Evolutionary conservation across 92 coral and sea anemone species (phyloP).

Genomic region (Parazoanthus darwini): DNA sequence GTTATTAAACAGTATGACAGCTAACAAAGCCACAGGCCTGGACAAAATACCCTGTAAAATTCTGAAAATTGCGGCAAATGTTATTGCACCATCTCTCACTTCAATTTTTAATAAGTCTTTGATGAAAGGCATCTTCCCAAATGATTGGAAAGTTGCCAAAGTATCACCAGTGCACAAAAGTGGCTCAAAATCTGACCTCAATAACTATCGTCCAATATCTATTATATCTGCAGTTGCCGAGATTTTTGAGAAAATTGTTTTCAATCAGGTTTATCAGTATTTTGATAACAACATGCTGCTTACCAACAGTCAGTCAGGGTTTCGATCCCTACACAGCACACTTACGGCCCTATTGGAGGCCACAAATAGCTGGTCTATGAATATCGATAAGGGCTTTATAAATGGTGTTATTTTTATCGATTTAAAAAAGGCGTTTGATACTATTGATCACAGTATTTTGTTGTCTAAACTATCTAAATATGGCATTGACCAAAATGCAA

Average conservation of each 20-base stretch:
- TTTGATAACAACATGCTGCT: background rate
- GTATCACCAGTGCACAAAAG: constrained; percentile 48
- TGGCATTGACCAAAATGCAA: no score
- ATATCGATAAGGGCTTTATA: background rate
- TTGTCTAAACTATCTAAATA: no score
- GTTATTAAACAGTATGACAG: no score
- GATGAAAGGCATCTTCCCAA: constrained; percentile 44
- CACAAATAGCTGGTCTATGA: background rate
- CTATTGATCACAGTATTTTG: no score
- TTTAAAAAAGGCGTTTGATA: no score
- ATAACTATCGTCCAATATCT: constrained; percentile 30
- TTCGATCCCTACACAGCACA: background rate
- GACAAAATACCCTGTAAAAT: background rate
- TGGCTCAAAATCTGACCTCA: constrained; percentile 26
- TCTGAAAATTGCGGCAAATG: constrained; percentile 43
- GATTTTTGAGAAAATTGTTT: background rate
- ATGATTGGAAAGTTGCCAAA: constrained; percentile 48
- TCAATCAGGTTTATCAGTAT: background rate
- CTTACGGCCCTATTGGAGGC: background rate
- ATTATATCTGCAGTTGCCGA: background rate
- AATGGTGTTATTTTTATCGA: no score
- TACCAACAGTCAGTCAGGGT: background rate
- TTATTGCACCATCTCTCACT: constrained; percentile 43
- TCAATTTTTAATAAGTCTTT: constrained; percentile 42
- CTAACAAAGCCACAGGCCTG: constrained; percentile 48